Conservation (phyloP, 2,888 invertebrate species). For the Osedax frankpressi region DNA sequence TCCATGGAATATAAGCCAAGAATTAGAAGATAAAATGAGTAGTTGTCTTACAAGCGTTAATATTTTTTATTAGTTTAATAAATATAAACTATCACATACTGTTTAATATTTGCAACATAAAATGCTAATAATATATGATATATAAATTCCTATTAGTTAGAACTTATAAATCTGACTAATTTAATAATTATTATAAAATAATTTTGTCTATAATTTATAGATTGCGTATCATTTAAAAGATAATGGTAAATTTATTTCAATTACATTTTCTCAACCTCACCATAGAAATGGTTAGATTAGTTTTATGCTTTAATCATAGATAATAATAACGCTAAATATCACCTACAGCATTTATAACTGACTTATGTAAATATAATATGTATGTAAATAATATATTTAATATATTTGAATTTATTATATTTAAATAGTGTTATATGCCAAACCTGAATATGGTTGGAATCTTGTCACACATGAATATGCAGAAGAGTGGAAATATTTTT, state of each 20-base stretch:
- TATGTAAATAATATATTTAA: neutral
- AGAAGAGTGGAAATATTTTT: neutral
- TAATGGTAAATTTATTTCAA: slow-evolving; percentile 42
- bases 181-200: too few relatives aligned
- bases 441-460: neutral
- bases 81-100: too few relatives aligned
- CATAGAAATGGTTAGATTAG: slow-evolving; percentile 34
- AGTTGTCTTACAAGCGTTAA: too few relatives aligned
- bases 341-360: neutral
- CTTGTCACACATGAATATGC: neutral
- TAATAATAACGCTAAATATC: neutral
- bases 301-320: neutral
- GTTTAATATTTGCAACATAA: too few relatives aligned
- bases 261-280: slow-evolving; percentile 48
- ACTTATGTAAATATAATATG: neutral
- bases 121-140: too few relatives aligned
- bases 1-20: slow-evolving; percentile 43
- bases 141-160: too few relatives aligned
- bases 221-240: too few relatives aligned
- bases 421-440: neutral
- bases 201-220: too few relatives aligned
- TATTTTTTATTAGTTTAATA: too few relatives aligned
- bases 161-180: too few relatives aligned
- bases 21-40: too few relatives aligned
- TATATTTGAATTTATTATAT: neutral